Conservation (phyloP, 1,140 invertebrate species). For the Cherax quadricarinatus region DNA sequence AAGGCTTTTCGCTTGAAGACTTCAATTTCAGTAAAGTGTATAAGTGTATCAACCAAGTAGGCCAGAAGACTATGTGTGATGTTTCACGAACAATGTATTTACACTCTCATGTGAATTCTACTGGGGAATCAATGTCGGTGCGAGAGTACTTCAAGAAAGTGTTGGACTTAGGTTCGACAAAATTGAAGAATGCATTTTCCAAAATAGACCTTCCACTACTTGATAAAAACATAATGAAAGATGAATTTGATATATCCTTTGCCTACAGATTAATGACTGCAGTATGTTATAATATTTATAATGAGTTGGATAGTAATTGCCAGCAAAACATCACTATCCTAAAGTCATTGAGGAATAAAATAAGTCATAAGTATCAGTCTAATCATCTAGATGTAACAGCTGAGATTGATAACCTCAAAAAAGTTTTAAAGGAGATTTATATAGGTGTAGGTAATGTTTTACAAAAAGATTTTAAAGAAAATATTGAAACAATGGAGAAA, state of each 20-base stretch:
- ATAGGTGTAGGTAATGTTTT: not conserved
- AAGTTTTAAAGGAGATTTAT: constrained; percentile 4
- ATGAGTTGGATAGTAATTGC: not conserved
- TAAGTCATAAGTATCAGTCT: not conserved
- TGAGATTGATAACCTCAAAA: constrained; percentile 15
- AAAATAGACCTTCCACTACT: not conserved
- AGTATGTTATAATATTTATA: not conserved
- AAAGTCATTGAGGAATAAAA: constrained; percentile 7
- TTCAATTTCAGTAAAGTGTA: constrained; percentile 21
- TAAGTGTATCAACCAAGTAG: not conserved
- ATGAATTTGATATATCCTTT: constrained; percentile 27
- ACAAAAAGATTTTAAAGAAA: not conserved
- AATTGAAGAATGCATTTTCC: not conserved
- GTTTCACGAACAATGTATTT: not conserved
- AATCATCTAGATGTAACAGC: not conserved
- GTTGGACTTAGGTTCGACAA: not conserved
- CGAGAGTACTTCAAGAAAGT: not conserved
- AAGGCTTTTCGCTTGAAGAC: constrained; percentile 1
- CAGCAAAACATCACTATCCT: not conserved
- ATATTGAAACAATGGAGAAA: not conserved
- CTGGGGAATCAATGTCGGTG: not conserved
- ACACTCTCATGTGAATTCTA: not conserved
- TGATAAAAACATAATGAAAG: not conserved
- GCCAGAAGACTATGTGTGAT: not conserved
- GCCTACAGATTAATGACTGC: not conserved